phyloP scores from a whole-genome alignment of 2,113 vertebrate species.

The Chionis minor region DNA sequence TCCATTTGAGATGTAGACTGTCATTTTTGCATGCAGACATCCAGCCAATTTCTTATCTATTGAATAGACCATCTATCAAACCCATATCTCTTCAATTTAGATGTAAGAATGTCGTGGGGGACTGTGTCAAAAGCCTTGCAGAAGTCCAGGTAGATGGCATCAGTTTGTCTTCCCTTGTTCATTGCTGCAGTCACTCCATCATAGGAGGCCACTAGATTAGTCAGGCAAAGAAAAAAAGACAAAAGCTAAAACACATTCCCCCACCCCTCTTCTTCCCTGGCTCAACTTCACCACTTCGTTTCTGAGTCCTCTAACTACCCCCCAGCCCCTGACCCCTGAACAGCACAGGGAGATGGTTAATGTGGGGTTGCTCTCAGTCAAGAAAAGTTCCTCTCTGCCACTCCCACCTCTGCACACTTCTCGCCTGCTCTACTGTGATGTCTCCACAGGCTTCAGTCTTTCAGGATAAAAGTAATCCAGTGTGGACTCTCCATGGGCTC shows the following conservation, averaged over 20 bases:
- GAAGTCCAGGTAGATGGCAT: neutral
- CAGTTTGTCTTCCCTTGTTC: neutral
- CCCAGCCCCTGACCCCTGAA: accelerated
- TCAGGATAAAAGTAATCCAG: neutral
- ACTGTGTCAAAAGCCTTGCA: neutral
- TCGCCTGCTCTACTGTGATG: neutral
- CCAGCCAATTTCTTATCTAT: neutral
- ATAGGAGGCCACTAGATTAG: neutral
- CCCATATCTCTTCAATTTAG: neutral
- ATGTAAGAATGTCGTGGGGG: neutral
- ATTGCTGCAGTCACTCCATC: neutral
- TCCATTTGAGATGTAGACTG: neutral
- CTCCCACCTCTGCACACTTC: neutral
- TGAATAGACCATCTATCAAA: neutral
- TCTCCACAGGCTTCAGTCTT: neutral
- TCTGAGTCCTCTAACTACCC: neutral
- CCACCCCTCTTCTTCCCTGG: neutral
- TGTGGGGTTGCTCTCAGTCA: neutral
- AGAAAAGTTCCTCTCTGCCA: neutral
- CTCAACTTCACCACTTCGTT: neutral
- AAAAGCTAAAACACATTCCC: neutral
- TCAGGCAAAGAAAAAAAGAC: neutral
- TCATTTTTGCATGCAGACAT: neutral
- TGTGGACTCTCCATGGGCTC: neutral
- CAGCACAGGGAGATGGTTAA: neutral